A percentile compares a stretch with the other conserved stretches of the same genome.
phyloP scores from a whole-genome alignment of 2,113 vertebrate species.

The Setophaga petechia region DNA sequence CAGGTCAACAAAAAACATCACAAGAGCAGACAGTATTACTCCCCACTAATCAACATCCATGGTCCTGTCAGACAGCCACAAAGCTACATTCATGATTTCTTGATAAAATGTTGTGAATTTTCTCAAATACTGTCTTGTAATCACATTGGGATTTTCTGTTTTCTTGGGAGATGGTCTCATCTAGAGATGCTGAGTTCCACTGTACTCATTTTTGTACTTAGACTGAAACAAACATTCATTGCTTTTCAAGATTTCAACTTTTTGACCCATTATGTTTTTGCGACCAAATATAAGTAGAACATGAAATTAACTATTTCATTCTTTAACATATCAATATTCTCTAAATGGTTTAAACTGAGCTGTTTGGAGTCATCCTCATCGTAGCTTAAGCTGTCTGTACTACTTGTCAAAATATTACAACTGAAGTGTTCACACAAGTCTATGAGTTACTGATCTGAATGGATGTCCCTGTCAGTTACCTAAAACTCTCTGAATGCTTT shows the following conservation, averaged over 20 bases:
- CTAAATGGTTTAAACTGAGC: not conserved
- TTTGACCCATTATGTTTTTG: not conserved
- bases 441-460: not conserved
- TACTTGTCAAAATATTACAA: not conserved
- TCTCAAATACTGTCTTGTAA: not conserved
- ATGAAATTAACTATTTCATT: not conserved
- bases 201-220: not conserved
- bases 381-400: not conserved
- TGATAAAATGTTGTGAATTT: not conserved
- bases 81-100: not conserved
- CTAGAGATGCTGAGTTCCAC: not conserved
- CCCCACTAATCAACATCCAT: rapidly evolving
- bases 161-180: not conserved
- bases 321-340: not conserved
- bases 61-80: not conserved
- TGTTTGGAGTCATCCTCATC: not conserved
- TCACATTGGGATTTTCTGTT: not conserved
- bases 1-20: not conserved
- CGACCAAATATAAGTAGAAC: not conserved
- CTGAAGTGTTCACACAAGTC: not conserved
- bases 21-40: not conserved
- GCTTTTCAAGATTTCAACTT: not conserved
- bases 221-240: not conserved
- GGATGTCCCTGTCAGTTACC: not conserved
- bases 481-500: not conserved